These are phyloP conservation scores for Antrozous pallidus DNA, from an alignment of 2,797 vertebrate genomes.

Conservation along the genomic window DNA sequence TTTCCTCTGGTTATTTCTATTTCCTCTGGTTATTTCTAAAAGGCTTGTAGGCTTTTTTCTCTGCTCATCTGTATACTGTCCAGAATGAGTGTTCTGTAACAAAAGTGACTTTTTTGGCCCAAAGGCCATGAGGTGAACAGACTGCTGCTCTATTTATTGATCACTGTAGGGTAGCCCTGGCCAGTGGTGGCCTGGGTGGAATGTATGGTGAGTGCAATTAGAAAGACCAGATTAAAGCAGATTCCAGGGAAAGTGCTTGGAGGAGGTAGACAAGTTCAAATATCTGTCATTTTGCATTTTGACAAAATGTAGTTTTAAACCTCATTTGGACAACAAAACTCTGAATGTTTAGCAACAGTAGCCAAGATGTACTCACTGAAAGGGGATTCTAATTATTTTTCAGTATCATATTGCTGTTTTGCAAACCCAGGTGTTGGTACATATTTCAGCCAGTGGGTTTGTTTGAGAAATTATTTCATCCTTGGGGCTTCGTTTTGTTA, in stretches of 20 bases:
- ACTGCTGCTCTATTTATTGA: conserved; percentile 45
- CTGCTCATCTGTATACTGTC: conserved; percentile 57
- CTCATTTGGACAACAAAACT: conserved; percentile 61
- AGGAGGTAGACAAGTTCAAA: conserved; percentile 12
- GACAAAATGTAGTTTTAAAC: conserved; percentile 57
- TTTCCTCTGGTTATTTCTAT: not conserved
- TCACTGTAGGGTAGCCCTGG: not conserved
- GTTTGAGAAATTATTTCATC: conserved; percentile 62
- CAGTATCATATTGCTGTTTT: conserved; percentile 57
- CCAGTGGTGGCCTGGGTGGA: conserved; percentile 26
- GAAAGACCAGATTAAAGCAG: conserved; percentile 44
- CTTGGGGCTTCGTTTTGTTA: conserved; percentile 55
- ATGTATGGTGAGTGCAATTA: not conserved
- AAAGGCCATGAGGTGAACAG: conserved; percentile 45
- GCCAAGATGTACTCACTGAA: conserved; percentile 62
- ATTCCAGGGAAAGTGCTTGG: conserved; percentile 2
- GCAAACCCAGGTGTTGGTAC: conserved; percentile 45
- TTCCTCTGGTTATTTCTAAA: not conserved
- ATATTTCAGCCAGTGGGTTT: conserved; percentile 66
- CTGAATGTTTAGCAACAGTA: conserved; percentile 35
- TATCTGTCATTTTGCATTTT: conserved; percentile 55
- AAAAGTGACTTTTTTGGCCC: conserved; percentile 64
- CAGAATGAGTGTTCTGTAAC: not conserved
- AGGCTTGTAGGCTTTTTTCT: not conserved
- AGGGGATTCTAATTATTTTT: conserved; percentile 47